Evolutionary conservation across 2,113 vertebrate genomes (phyloP).

Genomic region (Oryzias melastigma): DNA sequence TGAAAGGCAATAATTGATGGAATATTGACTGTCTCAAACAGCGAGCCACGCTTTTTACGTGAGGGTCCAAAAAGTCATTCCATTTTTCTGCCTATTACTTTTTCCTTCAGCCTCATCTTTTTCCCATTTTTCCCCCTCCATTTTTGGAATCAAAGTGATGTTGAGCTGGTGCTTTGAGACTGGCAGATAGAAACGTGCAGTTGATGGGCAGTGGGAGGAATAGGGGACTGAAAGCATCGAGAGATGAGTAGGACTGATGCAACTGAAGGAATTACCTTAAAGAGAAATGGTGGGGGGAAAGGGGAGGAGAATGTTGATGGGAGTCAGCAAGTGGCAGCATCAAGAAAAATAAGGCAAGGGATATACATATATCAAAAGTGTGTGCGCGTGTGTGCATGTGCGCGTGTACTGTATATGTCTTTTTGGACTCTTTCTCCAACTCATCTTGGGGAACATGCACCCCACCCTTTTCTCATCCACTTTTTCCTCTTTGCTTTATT

Average conservation of each 20-base stretch:
- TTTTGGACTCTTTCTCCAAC: conserved; percentile 25
- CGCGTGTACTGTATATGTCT: conserved; percentile 20
- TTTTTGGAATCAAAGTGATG: conserved; percentile 66
- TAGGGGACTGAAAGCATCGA: conserved; percentile 25
- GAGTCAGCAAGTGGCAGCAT: conserved; percentile 39
- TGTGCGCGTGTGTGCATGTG: conserved; percentile 23
- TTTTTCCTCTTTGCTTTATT: conserved; percentile 29
- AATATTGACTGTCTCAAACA: conserved; percentile 71
- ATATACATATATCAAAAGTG: conserved; percentile 42
- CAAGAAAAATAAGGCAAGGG: conserved; percentile 34
- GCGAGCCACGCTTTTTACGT: conserved; percentile 62
- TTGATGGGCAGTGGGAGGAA: conserved; percentile 22
- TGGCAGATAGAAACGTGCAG: conserved; percentile 42
- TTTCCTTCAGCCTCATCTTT: conserved; percentile 42
- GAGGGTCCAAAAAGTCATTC: conserved; percentile 73
- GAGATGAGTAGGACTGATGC: conserved; percentile 67
- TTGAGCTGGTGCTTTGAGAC: conserved; percentile 60
- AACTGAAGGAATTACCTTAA: conserved; percentile 68
- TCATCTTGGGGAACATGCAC: conserved; percentile 31
- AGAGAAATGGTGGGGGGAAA: conserved; percentile 38
- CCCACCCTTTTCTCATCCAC: conserved; percentile 38
- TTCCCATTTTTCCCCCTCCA: conserved; percentile 13
- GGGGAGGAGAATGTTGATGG: conserved; percentile 35
- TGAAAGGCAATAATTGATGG: conserved; percentile 74
- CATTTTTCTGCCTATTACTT: conserved; percentile 77